A percentile compares a stretch with the other conserved stretches of the same genome.
These are phyloP conservation scores for Drosophila vallismaia DNA, from an alignment of 2,888 invertebrate genomes.

Conservation along the genomic window DNA sequence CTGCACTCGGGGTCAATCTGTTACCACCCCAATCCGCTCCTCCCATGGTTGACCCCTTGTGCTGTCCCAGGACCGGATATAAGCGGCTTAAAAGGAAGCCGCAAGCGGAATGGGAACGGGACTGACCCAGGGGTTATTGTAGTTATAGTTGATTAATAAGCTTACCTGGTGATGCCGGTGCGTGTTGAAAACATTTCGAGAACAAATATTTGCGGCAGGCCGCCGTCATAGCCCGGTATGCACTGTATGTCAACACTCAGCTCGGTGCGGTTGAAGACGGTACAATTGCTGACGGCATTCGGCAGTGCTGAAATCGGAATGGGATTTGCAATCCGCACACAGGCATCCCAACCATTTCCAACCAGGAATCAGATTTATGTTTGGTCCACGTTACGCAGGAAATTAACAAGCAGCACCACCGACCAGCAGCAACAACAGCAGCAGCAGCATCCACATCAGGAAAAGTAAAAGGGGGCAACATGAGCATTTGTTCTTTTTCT, in stretches of 20 bases:
- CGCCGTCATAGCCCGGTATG: slow-evolving; percentile 94
- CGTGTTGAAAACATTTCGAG: slow-evolving; percentile 88
- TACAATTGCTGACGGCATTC: slow-evolving; percentile 93
- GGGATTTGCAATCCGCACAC: slow-evolving; percentile 40
- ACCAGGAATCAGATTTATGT: slow-evolving; percentile 47
- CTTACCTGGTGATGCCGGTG: slow-evolving; percentile 83
- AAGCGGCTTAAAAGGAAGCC: slow-evolving; percentile 62
- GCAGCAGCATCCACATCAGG: slow-evolving; percentile 6
- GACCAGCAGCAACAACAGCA: slow-evolving; percentile 1
- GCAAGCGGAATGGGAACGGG: background rate
- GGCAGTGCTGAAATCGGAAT: slow-evolving; percentile 88
- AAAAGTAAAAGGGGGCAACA: slow-evolving; percentile 16
- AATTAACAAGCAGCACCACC: slow-evolving; percentile 55
- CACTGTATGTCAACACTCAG: slow-evolving; percentile 93
- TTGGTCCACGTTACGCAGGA: slow-evolving; percentile 54
- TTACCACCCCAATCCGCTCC: background rate
- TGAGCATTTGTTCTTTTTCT: slow-evolving; percentile 28
- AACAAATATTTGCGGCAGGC: slow-evolving; percentile 93
- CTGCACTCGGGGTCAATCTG: slow-evolving; percentile 27
- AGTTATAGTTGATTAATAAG: slow-evolving; percentile 73
- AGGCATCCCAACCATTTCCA: slow-evolving; percentile 5
- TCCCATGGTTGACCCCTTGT: background rate
- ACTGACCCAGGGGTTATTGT: slow-evolving; percentile 23
- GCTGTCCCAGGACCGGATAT: slow-evolving; percentile 17
- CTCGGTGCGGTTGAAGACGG: slow-evolving; percentile 92